Evolutionary conservation across 2,113 vertebrate species (phyloP).

Genomic region (Malurus alboscapulatus): DNA sequence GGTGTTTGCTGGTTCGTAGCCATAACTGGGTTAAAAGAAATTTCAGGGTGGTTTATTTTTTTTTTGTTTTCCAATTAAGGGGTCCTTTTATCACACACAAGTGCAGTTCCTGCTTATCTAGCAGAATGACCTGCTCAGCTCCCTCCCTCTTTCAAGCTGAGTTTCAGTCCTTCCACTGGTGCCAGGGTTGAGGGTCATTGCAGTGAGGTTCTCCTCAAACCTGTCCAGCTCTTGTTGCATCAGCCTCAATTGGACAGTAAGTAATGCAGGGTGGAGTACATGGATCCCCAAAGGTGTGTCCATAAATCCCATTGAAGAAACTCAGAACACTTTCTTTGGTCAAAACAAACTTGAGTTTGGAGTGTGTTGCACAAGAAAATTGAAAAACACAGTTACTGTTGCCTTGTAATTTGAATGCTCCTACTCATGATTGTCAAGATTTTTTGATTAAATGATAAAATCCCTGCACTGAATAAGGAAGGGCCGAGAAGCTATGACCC

Average conservation of each 20-base stretch:
- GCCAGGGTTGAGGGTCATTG: not conserved
- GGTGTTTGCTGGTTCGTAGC: not conserved
- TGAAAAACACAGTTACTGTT: not conserved
- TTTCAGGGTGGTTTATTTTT: not conserved
- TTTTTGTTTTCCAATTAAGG: not conserved
- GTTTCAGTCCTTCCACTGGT: not conserved
- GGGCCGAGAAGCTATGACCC: not conserved
- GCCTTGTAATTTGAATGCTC: not conserved
- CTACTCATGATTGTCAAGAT: not conserved
- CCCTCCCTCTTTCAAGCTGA: not conserved
- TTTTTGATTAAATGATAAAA: not conserved
- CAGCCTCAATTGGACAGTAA: not conserved
- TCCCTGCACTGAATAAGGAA: not conserved
- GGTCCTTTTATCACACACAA: not conserved
- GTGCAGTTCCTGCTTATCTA: not conserved
- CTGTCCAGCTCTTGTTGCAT: not conserved
- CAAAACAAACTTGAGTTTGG: not conserved
- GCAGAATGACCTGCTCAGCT: not conserved
- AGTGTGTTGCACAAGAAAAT: not conserved
- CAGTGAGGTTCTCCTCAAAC: not conserved
- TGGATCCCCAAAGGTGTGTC: not conserved
- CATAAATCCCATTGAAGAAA: not conserved
- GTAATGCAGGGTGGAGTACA: not conserved
- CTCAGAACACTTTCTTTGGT: not conserved
- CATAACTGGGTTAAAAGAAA: not conserved